Conservation (phyloP, 2,888 invertebrate genomes). For the Scaptomyza polygonia region DNA sequence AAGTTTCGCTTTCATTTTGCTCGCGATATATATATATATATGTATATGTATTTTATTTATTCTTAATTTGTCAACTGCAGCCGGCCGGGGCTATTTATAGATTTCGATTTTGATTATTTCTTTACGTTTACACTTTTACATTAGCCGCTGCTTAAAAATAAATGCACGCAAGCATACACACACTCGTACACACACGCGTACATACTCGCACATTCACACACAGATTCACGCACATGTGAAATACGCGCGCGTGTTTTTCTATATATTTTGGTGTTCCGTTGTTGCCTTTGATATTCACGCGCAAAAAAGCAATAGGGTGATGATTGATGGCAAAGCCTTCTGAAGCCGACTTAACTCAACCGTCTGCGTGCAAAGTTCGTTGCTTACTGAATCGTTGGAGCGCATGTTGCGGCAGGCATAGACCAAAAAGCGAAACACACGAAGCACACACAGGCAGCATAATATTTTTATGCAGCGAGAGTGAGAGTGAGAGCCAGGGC, state of each 20-base stretch:
- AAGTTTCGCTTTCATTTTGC: slow-evolving; percentile 70
- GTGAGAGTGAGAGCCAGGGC: slow-evolving; percentile 17
- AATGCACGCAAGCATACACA: slow-evolving; percentile 56
- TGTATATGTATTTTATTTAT: too few relatives aligned
- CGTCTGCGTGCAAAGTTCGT: slow-evolving; percentile 72
- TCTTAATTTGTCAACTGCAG: slow-evolving; percentile 41
- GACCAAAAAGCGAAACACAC: slow-evolving; percentile 17
- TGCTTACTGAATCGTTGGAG: slow-evolving; percentile 64
- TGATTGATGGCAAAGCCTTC: not conserved
- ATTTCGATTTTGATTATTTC: slow-evolving; percentile 41
- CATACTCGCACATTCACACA: slow-evolving; percentile 32
- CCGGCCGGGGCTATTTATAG: slow-evolving; percentile 50
- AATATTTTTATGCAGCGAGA: slow-evolving; percentile 44
- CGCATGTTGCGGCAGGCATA: slow-evolving; percentile 67
- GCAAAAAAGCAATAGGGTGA: slow-evolving; percentile 17
- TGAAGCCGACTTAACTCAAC: slow-evolving; percentile 32
- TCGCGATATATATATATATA: slow-evolving; percentile 19
- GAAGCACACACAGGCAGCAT: slow-evolving; percentile 6
- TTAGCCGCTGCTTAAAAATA: slow-evolving; percentile 72
- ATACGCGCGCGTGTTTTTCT: slow-evolving; percentile 50
- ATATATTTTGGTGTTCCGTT: slow-evolving; percentile 58
- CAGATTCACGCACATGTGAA: slow-evolving; percentile 38
- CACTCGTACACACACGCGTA: slow-evolving; percentile 28
- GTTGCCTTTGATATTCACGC: slow-evolving; percentile 43
- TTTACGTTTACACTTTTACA: slow-evolving; percentile 62